phyloP scores from a whole-genome alignment of 2,113 vertebrate genomes.

The Megaleporinus macrocephalus region DNA sequence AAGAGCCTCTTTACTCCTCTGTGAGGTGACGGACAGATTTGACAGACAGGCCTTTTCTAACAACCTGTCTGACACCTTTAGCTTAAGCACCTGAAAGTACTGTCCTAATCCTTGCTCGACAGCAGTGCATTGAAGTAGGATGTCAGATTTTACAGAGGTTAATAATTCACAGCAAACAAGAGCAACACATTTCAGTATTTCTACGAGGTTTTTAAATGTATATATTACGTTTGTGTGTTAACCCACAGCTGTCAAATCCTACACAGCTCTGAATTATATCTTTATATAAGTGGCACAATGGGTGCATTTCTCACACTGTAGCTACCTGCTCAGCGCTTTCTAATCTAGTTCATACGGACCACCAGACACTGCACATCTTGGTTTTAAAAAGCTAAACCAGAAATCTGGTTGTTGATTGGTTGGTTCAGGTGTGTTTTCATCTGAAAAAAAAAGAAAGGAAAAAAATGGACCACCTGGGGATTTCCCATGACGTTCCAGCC shows the following conservation, averaged over 20 bases:
- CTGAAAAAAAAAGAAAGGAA: neutral
- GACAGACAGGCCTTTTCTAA: conserved; percentile 12
- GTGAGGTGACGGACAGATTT: conserved; percentile 12
- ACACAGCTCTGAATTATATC: too few relatives aligned
- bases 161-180: neutral
- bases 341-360: too few relatives aligned
- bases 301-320: too few relatives aligned
- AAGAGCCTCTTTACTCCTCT: conserved; percentile 5
- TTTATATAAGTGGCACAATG: too few relatives aligned
- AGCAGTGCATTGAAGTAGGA: neutral
- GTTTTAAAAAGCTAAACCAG: neutral
- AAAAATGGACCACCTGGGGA: neutral
- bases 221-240: too few relatives aligned
- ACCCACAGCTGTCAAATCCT: too few relatives aligned
- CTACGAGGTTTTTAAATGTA: too few relatives aligned
- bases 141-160: neutral
- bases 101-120: neutral
- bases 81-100: neutral
- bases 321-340: too few relatives aligned
- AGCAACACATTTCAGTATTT: too few relatives aligned
- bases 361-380: too few relatives aligned
- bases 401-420: neutral
- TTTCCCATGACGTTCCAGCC: conserved; percentile 52
- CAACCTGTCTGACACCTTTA: neutral
- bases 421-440: neutral